Base-by-base conservation (phyloP, 92 coral and sea anemone species). In the Palythoa heliodiscus region DNA sequence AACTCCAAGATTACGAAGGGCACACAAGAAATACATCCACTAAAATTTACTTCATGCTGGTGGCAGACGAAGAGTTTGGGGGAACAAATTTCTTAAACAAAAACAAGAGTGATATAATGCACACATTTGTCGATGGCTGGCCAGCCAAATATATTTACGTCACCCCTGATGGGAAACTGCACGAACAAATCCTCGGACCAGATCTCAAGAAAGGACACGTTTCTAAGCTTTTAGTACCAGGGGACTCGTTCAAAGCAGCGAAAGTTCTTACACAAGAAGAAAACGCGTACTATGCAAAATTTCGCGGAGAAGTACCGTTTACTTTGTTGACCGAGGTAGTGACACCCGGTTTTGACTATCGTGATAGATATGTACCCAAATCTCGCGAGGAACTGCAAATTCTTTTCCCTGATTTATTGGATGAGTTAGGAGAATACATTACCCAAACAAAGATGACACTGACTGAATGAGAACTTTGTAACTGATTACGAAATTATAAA, bases 61-160 rank as follows among this genome's bases (percentile, higher is more conserved):
- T 88, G 11, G 85, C 75, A 17, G 85, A 86, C 57, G 61, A 76
- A 23, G 92, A 91, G 55, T 84, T 84, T 38, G 93, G 93, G 35
- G 98, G 96, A 13, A 85, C 86, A 25, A 91, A 94, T 77, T 94
- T 86, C 37, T 54, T 93, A 1, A 63, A 94, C 63, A 24, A 63
- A 8, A 94, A 94, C 63, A 73, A 84, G 70, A 94, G 96, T 52
- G 98, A 93, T 25, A 93, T 89, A 17, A 67, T 85, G 15, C 98
- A 92, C 74, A 89, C 89, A 25, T 93, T 89, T 64, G 90, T 89
- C 78, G 95, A 93, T 24, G 98, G 98, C 54, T 94, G 98, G 98
- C 98, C 98, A 7, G 92, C 91, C 2, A 82, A 82, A 54, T 94
- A 89, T 87, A 82, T 82, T 48, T 75, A 70, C 53, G 85, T 94